Evolutionary conservation across 2,113 vertebrate species (phyloP).

Genomic region (Glareola pratincola): DNA sequence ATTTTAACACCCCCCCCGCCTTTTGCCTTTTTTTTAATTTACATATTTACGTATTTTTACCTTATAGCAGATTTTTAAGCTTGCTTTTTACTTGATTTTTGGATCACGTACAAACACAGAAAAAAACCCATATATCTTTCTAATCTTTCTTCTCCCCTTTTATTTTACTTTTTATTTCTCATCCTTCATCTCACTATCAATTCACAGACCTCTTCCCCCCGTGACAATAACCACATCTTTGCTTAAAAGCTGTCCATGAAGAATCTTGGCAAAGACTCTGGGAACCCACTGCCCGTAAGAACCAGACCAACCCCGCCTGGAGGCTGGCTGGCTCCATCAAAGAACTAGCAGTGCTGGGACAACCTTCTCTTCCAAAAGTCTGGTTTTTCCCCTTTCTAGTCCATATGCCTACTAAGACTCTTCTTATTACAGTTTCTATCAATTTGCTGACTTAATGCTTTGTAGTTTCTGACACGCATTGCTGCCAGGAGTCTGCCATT

Average conservation of each 20-base stretch:
- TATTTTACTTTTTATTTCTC: neutral
- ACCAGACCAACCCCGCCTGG: neutral
- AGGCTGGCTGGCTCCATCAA: neutral
- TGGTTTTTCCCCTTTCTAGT: neutral
- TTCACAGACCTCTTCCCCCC: neutral
- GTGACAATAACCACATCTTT: neutral
- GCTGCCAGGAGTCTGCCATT: neutral
- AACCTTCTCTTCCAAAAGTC: neutral
- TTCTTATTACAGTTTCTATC: neutral
- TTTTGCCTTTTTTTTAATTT: neutral
- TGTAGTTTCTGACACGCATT: neutral
- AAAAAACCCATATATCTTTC: neutral
- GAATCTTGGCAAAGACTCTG: neutral
- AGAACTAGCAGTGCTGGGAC: neutral
- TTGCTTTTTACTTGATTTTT: neutral
- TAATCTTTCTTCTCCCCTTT: neutral
- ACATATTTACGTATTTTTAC: neutral
- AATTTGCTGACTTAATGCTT: neutral
- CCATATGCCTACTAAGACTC: neutral
- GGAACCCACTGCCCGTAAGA: rapidly evolving
- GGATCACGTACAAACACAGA: neutral
- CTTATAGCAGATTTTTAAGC: neutral
- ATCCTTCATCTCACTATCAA: neutral
- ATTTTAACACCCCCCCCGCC: neutral
- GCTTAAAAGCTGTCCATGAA: neutral